Evolutionary conservation across 2,113 vertebrate species (phyloP), one percentile per base, ranked within the genome.

Genomic region (Bos taurus): DNA sequence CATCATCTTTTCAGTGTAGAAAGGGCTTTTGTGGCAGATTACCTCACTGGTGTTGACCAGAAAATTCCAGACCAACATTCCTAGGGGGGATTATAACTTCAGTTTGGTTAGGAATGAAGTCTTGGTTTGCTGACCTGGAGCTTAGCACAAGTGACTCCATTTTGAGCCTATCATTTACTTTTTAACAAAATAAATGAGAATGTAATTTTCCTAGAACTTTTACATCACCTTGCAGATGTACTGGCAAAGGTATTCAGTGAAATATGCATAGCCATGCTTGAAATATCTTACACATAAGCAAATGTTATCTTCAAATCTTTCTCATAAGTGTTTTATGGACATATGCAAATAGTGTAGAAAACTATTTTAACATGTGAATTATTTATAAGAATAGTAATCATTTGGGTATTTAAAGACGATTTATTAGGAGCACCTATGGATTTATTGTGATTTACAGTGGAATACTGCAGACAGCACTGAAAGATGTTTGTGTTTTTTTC

Each of bases 381-480:
- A 96, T 93, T 93, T 87, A 83, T 56, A 57, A 90, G 15, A 95
- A 92, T 74, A 56, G 5, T 43, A 91, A 89, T 96, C 33, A 71
- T 62, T 88, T 95, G 60, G 15, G 28, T 94, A 82, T 90, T 94
- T 96, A 93, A 91, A 81, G 33, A 54, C 10, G 91, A 33, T 81
- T 21, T 60, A 57, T 97, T 89, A 97, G 8, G 33, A 83, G 33
- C 0, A 40, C 10, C 33, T 97, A 80, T 95, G 71, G 56, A 96
- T 89, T 96, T 85, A 93, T n/a, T 80, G 30, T 91, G 50, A 97
- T 93, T 97, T 94, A 57, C 36, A 95, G 23, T 54, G n/a, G 33
- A 30, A 91, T 3, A 3, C 26, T 89, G 67, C 13, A 86, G 90
- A 64, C 16, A 90, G 40, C 21, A 64, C 54, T 50, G 26, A 95